Percentiles rank a stretch among this genome's conserved stretches.
These are phyloP conservation scores for Amphimedon queenslandica DNA, from an alignment of 37 sponge, comb jelly and placozoan species.

Conservation along the genomic window DNA sequence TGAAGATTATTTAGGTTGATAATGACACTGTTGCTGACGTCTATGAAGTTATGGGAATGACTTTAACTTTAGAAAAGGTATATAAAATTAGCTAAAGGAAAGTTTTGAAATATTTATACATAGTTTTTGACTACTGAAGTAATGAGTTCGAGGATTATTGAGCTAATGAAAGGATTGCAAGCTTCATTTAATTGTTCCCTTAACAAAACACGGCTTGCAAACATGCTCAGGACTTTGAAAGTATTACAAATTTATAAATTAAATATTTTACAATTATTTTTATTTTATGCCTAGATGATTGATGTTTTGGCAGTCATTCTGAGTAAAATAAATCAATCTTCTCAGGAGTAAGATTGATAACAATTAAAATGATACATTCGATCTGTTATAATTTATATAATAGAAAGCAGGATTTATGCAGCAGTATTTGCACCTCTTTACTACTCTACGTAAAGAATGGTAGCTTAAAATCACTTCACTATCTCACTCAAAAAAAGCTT, in stretches of 20 bases:
- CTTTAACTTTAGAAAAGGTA: background rate
- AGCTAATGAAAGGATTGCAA: too few relatives aligned
- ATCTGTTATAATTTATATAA: background rate
- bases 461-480: background rate
- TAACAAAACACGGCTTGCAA: background rate
- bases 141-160: too few relatives aligned
- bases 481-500: background rate
- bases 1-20: too few relatives aligned
- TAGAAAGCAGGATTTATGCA: background rate
- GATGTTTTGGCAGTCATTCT: background rate
- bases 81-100: too few relatives aligned
- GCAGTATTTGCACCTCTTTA: background rate
- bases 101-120: too few relatives aligned
- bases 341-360: background rate
- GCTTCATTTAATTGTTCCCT: too few relatives aligned
- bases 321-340: background rate
- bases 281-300: background rate
- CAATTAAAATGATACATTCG: background rate
- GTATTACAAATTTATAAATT: background rate
- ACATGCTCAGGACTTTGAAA: background rate
- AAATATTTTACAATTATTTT: background rate
- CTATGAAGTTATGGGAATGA: background rate
- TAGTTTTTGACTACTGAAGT: too few relatives aligned
- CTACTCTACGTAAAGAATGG: background rate
- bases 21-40: background rate